Conservation (phyloP, 92 coral and sea anemone species). For the Phymanthus crucifer region DNA sequence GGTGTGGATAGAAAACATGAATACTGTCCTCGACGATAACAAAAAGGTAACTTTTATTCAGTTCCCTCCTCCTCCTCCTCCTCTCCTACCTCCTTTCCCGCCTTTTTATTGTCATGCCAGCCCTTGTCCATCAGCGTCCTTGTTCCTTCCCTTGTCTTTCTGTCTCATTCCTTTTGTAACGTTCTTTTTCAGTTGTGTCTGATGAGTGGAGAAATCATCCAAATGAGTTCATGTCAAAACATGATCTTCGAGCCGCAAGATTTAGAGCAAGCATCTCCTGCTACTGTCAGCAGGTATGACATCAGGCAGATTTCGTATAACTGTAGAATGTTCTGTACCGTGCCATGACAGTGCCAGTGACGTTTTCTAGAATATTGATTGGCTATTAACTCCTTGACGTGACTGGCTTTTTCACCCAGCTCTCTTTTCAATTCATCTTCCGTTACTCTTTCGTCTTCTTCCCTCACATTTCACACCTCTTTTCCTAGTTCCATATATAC, state of each 20-base stretch:
- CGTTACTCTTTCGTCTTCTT: background rate
- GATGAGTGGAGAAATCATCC: conserved; percentile 99
- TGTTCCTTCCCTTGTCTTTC: background rate
- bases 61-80: background rate
- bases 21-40: conserved; percentile 94
- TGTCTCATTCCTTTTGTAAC: background rate
- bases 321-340: too few species aligned
- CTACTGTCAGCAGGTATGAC: conserved; percentile 85
- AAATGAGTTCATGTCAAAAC: conserved; percentile 91
- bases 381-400: too few species aligned
- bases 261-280: conserved; percentile 95
- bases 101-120: background rate
- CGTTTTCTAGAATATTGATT: too few species aligned
- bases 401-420: background rate
- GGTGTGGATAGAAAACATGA: conserved; percentile 99
- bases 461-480: too few species aligned
- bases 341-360: too few species aligned
- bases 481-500: background rate
- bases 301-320: too few species aligned
- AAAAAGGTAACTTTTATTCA: conserved; percentile 52
- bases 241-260: conserved; percentile 98
- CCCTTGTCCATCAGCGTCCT: background rate
- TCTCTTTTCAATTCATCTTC: background rate
- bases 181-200: conserved; percentile 68
- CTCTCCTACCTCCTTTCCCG: background rate